Evolutionary conservation across 2,888 invertebrate species (phyloP).

Genomic region (Patella caerulea): DNA sequence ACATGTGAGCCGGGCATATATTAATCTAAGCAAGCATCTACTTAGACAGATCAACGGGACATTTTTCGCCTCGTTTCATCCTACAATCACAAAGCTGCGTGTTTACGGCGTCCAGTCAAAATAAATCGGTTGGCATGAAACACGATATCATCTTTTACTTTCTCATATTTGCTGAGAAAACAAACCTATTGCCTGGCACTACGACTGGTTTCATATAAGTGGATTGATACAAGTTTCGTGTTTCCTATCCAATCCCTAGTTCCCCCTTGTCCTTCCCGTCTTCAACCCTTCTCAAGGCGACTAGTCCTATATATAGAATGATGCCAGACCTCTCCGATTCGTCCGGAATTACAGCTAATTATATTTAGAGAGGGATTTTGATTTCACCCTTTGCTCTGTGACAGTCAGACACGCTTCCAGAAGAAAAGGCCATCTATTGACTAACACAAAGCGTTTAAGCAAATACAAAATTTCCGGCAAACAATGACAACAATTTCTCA

Average conservation of each 20-base stretch:
- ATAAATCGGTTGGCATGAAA: conserved; percentile 8
- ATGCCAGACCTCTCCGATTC: background rate
- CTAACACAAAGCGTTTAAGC: background rate
- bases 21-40: conserved; percentile 7
- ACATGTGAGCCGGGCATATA: conserved; percentile 11
- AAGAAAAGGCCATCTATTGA: background rate
- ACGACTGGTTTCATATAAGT: background rate
- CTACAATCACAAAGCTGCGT: conserved; percentile 7
- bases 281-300: background rate
- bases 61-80: conserved; percentile 12
- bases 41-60: conserved; percentile 5
- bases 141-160: background rate
- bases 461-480: background rate
- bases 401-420: background rate
- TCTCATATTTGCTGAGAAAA: conserved; percentile 11
- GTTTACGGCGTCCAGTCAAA: conserved; percentile 11
- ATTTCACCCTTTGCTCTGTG: background rate
- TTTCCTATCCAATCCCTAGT: background rate
- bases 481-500: background rate
- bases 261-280: background rate
- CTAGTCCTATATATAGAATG: background rate
- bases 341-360: background rate
- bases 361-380: background rate
- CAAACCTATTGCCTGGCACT: conserved; percentile 7
- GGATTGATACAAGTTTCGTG: conserved; percentile 5